Evolutionary conservation across 2,797 vertebrate species (phyloP), one percentile per base, ranked within the genome.

Genomic region (Chelmon rostratus): DNA sequence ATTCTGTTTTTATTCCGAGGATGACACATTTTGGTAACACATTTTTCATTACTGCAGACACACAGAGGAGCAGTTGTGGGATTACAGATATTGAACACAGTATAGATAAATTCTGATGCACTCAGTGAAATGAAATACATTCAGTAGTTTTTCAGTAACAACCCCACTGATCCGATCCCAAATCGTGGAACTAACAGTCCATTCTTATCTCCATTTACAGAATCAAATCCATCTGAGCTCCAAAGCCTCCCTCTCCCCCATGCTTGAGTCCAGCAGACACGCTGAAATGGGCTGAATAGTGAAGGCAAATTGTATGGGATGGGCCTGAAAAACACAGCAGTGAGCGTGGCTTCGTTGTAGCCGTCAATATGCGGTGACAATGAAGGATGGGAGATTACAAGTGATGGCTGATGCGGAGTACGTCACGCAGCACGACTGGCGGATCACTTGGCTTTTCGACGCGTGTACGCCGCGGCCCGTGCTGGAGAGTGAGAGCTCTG

Each of bases 91-190:
- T 74, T 75, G 56, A 86, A 80, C 68, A 80, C 76, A 83, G 78
- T 73, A 86, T 40, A 79, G 77, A 86, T 83, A 53, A 81, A 76
- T 73, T 77, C 44, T 44, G 79, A 84, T 82, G 79, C 81, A 87
- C 88, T 74, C 81, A 65, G 82, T 80, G 64, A 88, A 89, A 79
- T 86, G 8, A 88, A 89, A 89, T 89, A 93, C 89, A 93, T 91
- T 93, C 91, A 87, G 61, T 76, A 73, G 47, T 73, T 82, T 76
- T 68, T 59, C 62, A 72, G 66, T 61, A 52, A 65, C 76, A 82
- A 75, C 69, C 73, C 53, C 67, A 53, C 56, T 54, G 50, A 74
- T 76, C 64, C 73, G 42, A 81, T 76, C 56, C n/a, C 12, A 47
- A 86, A 85, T 76, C 16, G 69, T 33, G 31, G 21, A 52, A 70